Base-by-base conservation (phyloP, 2,888 invertebrate species). In the Tridacna crocea region DNA sequence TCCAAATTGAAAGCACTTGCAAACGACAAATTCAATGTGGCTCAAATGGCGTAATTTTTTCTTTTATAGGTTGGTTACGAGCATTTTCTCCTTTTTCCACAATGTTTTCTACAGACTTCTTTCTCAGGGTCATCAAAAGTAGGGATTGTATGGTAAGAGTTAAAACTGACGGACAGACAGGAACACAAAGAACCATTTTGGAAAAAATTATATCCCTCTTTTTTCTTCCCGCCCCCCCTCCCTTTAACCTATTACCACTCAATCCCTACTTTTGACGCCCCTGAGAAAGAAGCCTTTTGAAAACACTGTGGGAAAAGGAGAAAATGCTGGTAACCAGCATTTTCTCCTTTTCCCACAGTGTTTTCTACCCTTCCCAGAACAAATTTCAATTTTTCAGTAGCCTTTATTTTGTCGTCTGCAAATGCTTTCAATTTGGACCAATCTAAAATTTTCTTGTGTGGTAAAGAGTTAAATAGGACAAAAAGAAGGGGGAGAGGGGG, bases 11-110 rank as follows among this genome's bases (percentile, higher is more conserved):
- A n/a, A n/a, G n/a, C n/a, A n/a, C n/a, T n/a, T n/a, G n/a, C n/a
- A n/a, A n/a, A n/a, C n/a, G n/a, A n/a, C n/a, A n/a, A n/a, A n/a
- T n/a, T n/a, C n/a, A n/a, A n/a, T n/a, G n/a, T n/a, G n/a, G n/a
- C n/a, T n/a, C n/a, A n/a, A n/a, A n/a, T n/a, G n/a, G n/a, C n/a
- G n/a, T n/a, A n/a, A n/a, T n/a, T n/a, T n/a, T n/a, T n/a, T n/a
- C n/a, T n/a, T n/a, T n/a, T n/a, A n/a, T n/a, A n/a, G n/a, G n/a
- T n/a, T n/a, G n/a, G n/a, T 15, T 15, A 61, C 22, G 61, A 61
- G 61, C 61, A 61, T 15, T 61, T 61, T 61, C 17, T 61, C 61
- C 61, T 61, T 61, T 61, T 61, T 12, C 22, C 61, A 61, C 61
- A 61, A 22, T 61, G n/a, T n/a, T n/a, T n/a, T n/a, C n/a, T n/a